Evolutionary conservation across 2,113 vertebrate species (phyloP).

Genomic region (Nanger granti): DNA sequence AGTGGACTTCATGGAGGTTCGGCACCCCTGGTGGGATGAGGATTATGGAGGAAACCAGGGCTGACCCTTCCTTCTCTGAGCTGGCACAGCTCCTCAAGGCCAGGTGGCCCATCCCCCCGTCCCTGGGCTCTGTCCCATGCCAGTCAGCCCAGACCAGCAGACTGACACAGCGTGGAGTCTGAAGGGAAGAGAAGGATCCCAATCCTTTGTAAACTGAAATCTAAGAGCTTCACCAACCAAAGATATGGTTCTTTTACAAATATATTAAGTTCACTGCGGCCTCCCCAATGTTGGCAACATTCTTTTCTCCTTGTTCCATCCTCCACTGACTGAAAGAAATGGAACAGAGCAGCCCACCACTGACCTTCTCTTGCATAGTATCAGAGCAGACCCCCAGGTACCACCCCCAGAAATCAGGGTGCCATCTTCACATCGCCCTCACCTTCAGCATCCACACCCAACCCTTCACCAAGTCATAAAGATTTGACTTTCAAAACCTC

Average conservation of each 20-base stretch:
- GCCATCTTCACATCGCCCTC: not conserved
- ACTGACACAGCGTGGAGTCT: not conserved
- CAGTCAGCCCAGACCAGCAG: not conserved
- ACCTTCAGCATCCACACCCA: not conserved
- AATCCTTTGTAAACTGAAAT: not conserved
- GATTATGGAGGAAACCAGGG: not conserved
- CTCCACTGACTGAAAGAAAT: not conserved
- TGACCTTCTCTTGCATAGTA: not conserved
- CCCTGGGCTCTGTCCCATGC: not conserved
- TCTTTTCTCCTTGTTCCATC: not conserved
- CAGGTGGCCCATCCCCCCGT: not conserved
- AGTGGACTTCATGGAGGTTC: not conserved
- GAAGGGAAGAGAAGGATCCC: not conserved
- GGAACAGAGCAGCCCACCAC: not conserved
- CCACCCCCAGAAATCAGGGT: not conserved
- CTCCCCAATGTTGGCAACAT: not conserved
- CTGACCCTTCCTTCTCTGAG: not conserved
- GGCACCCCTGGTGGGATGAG: accelerated
- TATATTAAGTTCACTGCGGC: not conserved
- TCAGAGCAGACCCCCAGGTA: not conserved
- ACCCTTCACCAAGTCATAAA: not conserved
- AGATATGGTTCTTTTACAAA: not conserved
- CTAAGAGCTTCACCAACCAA: not conserved
- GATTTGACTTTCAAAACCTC: not conserved
- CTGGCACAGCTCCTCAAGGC: not conserved